Evolutionary conservation across 1,140 invertebrate genomes (phyloP).

Genomic region (Phymastichus coffea): DNA sequence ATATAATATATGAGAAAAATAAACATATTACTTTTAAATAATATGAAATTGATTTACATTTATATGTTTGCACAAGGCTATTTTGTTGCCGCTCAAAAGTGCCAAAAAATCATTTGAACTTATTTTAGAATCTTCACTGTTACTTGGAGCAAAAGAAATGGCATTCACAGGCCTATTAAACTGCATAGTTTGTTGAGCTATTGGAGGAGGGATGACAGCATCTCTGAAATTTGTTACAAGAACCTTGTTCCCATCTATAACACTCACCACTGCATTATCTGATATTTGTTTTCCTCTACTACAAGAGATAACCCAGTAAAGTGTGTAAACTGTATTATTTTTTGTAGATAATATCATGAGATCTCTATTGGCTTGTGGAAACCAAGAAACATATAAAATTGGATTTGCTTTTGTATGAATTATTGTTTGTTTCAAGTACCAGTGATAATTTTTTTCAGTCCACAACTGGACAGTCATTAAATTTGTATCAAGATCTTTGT

Average conservation of each 20-base stretch:
- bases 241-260: conserved; percentile 76
- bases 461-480: conserved; percentile 69
- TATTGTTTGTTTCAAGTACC: conserved; percentile 83
- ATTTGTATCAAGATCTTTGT: conserved; percentile 46
- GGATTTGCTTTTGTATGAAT: conserved; percentile 55
- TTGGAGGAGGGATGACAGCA: conserved; percentile 79
- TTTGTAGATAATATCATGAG: conserved; percentile 53
- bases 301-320: conserved; percentile 62
- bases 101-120: conserved; percentile 52
- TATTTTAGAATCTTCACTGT: conserved; percentile 31
- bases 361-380: conserved; percentile 35
- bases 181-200: conserved; percentile 67
- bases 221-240: conserved; percentile 73
- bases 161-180: conserved; percentile 61
- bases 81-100: conserved; percentile 36
- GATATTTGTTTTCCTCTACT: conserved; percentile 54
- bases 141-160: conserved; percentile 60
- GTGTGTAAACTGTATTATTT: conserved; percentile 62
- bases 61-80: conserved; percentile 39
- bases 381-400: conserved; percentile 64
- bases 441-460: conserved; percentile 84
- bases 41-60: conserved; percentile 31
- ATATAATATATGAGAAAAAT: not conserved
- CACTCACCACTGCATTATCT: conserved; percentile 67
- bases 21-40: not conserved